Base-by-base conservation (phyloP, 2,113 vertebrate genomes). In the Lepus europaeus region DNA sequence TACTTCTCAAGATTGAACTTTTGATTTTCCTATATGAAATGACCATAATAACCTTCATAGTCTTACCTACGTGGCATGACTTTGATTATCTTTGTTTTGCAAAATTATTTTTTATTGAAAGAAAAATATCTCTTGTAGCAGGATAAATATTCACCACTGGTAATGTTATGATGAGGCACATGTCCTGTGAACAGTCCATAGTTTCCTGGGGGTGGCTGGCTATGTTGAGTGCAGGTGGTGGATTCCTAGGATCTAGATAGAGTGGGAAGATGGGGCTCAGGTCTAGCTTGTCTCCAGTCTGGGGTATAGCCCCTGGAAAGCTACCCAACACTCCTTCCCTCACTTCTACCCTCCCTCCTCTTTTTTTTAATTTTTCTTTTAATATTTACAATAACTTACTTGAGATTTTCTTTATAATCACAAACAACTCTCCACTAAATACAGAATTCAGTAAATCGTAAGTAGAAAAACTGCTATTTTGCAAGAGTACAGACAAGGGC, bases 51-150 rank as follows among this genome's bases (percentile, higher is more conserved):
- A 45, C 45, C 45, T 59, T 96, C 63, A 63, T 39, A 68, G n/a
- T 29, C 70, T 92, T 91, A 53, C 29, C 9, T 73, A 85, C 63
- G 33, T 9, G 76, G 84, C 13, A 61, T 68, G 89, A 89, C 20
- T 91, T 94, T 53, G 4, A 27, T 80, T 76, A 74, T 94, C 20
- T 81, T 79, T 90, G 39, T 64, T 96, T 96, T 91, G 45, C 14
- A 88, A 33, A 94, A 66, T 85, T 79, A 70, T 78, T 90, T 45
- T 87, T 90, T 94, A 33, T 92, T 84, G 17, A 84, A 92, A 95
- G 36, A n/a, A 86, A 92, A 95, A 73, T 87, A 22, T 82, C 45
- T 53, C 73, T 89, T 87, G 33, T 33, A 51, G 22, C 7, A 69
- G 49, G 94, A 87, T 72, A 79, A 89, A 69, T 51, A 79, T 85